A percentile compares a stretch with the other conserved stretches of the same genome.
These are phyloP conservation scores for Corvus moneduloides DNA, from an alignment of 2,113 vertebrate genomes.

Conservation along the genomic window DNA sequence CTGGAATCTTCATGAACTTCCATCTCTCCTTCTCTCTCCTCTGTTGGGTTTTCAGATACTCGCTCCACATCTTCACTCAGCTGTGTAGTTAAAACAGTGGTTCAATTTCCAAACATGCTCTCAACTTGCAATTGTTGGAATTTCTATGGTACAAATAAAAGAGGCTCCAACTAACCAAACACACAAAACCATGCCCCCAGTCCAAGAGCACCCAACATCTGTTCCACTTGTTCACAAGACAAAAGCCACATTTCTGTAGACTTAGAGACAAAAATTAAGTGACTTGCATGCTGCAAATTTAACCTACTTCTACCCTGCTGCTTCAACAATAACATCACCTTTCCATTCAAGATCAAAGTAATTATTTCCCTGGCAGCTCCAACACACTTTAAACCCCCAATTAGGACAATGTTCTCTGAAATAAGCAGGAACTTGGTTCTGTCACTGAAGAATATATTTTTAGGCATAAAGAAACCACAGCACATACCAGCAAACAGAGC, in stretches of 20 bases:
- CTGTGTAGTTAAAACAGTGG: constrained; percentile 72
- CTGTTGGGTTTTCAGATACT: constrained; percentile 51
- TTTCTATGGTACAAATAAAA: constrained; percentile 58
- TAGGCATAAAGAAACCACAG: neutral
- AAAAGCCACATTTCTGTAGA: neutral
- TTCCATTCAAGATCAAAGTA: neutral
- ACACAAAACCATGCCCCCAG: neutral
- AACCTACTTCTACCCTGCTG: constrained; percentile 17
- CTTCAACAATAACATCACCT: neutral
- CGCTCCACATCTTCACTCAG: constrained; percentile 80
- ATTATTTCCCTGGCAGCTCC: neutral
- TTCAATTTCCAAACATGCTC: constrained; percentile 60
- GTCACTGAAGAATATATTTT: neutral
- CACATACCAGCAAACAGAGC: neutral
- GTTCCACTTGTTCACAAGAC: neutral
- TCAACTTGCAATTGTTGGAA: constrained; percentile 41
- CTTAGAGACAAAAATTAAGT: neutral
- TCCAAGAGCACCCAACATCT: neutral
- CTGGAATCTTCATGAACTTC: constrained; percentile 56
- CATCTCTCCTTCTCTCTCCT: constrained; percentile 67
- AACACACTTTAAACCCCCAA: neutral
- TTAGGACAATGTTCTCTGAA: neutral
- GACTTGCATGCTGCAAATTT: neutral
- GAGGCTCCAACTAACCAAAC: constrained; percentile 41
- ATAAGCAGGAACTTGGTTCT: neutral